Evolutionary conservation across 2,113 vertebrate species (phyloP).

Genomic region (Pygoscelis antarcticus): DNA sequence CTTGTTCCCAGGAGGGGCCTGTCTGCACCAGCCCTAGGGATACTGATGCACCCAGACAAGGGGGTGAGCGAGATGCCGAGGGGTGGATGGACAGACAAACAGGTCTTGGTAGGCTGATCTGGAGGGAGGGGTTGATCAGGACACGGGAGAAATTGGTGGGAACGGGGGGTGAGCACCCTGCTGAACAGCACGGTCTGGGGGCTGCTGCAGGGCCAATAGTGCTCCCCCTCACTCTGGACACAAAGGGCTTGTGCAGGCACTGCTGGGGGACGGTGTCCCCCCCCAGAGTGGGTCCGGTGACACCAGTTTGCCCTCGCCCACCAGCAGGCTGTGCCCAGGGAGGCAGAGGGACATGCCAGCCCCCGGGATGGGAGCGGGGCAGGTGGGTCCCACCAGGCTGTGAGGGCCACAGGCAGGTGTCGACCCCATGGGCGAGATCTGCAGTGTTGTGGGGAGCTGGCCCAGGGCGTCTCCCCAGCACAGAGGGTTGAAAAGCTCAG

Average conservation of each 20-base stretch:
- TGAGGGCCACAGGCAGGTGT: rapidly evolving
- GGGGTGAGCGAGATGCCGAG: rapidly evolving
- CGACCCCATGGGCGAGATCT: background rate
- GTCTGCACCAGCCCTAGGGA: background rate
- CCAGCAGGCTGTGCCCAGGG: background rate
- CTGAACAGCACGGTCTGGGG: background rate
- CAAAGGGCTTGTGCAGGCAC: background rate
- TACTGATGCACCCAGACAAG: background rate
- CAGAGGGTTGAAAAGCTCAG: background rate
- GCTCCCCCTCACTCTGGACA: background rate
- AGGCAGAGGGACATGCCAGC: background rate
- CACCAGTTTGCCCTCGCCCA: background rate
- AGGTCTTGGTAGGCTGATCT: background rate
- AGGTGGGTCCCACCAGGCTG: background rate
- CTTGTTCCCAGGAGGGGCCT: background rate
- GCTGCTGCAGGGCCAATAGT: background rate
- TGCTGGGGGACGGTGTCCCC: background rate
- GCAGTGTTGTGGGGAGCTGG: background rate
- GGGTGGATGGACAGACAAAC: background rate
- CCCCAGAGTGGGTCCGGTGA: background rate
- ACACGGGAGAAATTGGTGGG: background rate
- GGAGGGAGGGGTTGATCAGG: background rate
- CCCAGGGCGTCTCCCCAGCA: rapidly evolving
- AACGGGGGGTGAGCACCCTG: background rate
- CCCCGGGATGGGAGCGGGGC: background rate